phyloP scores from a whole-genome alignment of 2,797 vertebrate species.

The Eutrigla gurnardus region DNA sequence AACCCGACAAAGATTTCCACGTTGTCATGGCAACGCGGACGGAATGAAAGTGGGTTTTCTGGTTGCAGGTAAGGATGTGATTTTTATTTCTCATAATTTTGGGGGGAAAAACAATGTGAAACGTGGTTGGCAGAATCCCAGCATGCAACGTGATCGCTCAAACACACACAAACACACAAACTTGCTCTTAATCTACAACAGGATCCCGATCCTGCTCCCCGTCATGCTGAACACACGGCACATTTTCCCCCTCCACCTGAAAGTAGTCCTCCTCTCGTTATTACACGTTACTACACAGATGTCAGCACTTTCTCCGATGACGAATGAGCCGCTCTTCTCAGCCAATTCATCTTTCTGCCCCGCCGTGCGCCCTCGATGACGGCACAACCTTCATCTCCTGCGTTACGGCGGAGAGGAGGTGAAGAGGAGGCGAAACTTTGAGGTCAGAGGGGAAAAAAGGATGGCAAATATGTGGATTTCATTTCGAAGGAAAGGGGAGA shows the following conservation, averaged over 20 bases:
- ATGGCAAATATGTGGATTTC: not conserved
- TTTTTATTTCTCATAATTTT: not conserved
- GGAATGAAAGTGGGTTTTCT: slow-evolving; percentile 9
- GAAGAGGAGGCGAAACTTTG: slow-evolving; percentile 4
- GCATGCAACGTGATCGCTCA: not conserved
- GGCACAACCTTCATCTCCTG: slow-evolving; percentile 50
- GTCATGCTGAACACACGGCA: slow-evolving; percentile 5
- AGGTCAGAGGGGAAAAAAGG: slow-evolving; percentile 38
- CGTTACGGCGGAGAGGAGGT: slow-evolving; percentile 7
- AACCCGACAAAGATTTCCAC: slow-evolving; percentile 36
- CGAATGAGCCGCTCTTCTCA: slow-evolving; percentile 43
- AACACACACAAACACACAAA: slow-evolving; percentile 8
- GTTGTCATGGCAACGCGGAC: slow-evolving; percentile 51
- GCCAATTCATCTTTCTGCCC: slow-evolving; percentile 64
- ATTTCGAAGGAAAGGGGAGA: slow-evolving; percentile 21
- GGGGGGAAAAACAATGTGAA: not conserved
- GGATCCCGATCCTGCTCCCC: slow-evolving; percentile 4
- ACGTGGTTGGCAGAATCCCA: no score
- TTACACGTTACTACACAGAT: slow-evolving; percentile 51
- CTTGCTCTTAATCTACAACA: slow-evolving; percentile 38
- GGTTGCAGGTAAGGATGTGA: slow-evolving; percentile 10
- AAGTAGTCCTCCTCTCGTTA: slow-evolving; percentile 35
- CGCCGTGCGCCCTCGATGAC: slow-evolving; percentile 50
- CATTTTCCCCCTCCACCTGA: slow-evolving; percentile 44
- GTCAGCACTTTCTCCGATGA: slow-evolving; percentile 66